These are phyloP conservation scores for Salarias fasciatus DNA, from an alignment of 2,797 vertebrate species.

Conservation along the genomic window DNA sequence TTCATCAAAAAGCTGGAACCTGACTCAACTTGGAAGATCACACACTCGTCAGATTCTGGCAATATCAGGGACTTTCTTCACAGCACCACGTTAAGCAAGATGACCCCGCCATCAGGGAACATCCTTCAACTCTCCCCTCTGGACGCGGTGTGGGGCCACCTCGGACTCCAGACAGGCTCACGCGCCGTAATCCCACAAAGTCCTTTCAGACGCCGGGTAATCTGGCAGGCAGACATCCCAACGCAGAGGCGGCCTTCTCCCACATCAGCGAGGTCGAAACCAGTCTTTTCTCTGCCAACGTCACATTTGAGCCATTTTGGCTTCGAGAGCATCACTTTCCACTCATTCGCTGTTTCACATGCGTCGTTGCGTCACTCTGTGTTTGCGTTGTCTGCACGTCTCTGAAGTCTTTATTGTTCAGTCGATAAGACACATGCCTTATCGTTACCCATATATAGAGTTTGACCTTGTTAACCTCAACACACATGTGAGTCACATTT, in stretches of 20 bases:
- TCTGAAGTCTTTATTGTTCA: background rate
- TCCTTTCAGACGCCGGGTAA: conserved; percentile 69
- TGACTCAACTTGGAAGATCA: too few species aligned
- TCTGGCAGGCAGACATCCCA: conserved; percentile 60
- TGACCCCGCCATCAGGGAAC: conserved; percentile 23
- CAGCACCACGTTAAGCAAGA: conserved; percentile 4
- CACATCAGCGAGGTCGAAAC: conserved; percentile 8
- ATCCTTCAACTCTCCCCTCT: conserved; percentile 13
- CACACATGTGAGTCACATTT: conserved; percentile 54
- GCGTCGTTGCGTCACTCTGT: too few species aligned
- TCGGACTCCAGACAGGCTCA: conserved; percentile 73
- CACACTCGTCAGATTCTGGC: too few species aligned
- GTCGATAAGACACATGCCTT: background rate
- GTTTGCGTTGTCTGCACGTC: too few species aligned
- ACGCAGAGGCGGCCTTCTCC: conserved; percentile 21
- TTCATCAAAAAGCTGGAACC: background rate
- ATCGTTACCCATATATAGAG: background rate
- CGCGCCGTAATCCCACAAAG: conserved; percentile 73
- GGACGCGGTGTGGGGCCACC: conserved; percentile 35
- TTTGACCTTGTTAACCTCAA: conserved; percentile 43
- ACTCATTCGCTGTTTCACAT: too few species aligned
- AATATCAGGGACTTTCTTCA: background rate
- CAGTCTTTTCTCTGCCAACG: too few species aligned
- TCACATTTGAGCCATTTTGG: too few species aligned
- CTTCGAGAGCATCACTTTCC: too few species aligned